Evolutionary conservation across 1,140 invertebrate genomes (phyloP).

Genomic region (Drosophila pachea): DNA sequence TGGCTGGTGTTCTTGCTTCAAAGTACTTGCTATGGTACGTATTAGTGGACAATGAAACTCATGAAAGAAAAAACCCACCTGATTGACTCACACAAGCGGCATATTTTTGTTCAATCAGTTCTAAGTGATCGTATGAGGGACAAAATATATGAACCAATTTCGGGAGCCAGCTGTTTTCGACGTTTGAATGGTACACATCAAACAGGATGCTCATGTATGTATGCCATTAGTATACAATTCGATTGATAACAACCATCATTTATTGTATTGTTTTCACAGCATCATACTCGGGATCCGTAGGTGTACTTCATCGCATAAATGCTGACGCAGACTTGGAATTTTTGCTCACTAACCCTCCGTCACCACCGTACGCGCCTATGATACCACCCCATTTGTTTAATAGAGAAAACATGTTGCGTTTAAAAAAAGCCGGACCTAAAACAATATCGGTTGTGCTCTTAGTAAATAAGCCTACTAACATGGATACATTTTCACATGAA

Average conservation of each 20-base stretch:
- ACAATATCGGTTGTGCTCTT: constrained; percentile 81
- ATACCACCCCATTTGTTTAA: constrained; percentile 84
- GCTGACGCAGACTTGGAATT: constrained; percentile 84
- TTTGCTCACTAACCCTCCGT: constrained; percentile 84
- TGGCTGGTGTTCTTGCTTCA: constrained; percentile 58
- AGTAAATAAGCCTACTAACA: constrained; percentile 77
- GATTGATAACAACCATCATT: too few relatives aligned
- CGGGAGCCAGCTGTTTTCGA: constrained; percentile 89
- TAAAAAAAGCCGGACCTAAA: constrained; percentile 79
- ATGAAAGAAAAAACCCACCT: neutral
- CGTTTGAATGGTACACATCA: constrained; percentile 95
- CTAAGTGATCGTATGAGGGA: constrained; percentile 83
- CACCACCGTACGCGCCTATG: constrained; percentile 86
- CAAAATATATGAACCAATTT: constrained; percentile 89
- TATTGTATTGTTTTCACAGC: constrained; percentile 77
- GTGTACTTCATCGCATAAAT: constrained; percentile 88
- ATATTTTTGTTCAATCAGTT: constrained; percentile 35
- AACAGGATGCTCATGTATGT: constrained; percentile 93
- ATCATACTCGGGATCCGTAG: constrained; percentile 86
- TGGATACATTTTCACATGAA: constrained; percentile 84
- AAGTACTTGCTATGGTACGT: constrained; percentile 31
- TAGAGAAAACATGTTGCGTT: constrained; percentile 79
- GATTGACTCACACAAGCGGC: constrained; percentile 48
- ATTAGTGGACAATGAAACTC: neutral
- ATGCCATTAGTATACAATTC: neutral